Conservation (phyloP, 2,113 vertebrate genomes). For the Enhydra lutris region DNA sequence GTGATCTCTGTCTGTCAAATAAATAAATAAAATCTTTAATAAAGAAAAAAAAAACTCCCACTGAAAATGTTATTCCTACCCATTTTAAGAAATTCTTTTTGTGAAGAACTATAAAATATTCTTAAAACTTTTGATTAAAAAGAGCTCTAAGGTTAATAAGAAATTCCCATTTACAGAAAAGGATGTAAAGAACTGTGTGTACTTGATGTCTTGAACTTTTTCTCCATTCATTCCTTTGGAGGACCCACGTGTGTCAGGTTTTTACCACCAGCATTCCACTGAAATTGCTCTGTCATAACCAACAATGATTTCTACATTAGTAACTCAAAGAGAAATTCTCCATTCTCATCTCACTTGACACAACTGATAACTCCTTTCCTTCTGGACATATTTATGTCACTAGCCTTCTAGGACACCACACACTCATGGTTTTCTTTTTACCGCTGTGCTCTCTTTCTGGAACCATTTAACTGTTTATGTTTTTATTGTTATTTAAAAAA, state of each 20-base stretch:
- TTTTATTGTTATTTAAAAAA: not conserved
- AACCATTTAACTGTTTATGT: not conserved
- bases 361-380: too few species aligned
- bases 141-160: not conserved
- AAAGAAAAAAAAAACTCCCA: conserved; percentile 15
- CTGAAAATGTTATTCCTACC: not conserved
- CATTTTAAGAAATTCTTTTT: conserved; percentile 21
- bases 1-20: too few species aligned
- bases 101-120: not conserved
- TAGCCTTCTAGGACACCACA: fast-evolving
- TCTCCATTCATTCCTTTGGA: not conserved
- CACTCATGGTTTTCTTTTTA: not conserved
- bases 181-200: not conserved
- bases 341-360: not conserved
- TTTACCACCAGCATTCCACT: not conserved
- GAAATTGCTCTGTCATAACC: not conserved
- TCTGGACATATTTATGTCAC: not conserved
- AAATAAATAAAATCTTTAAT: too few species aligned
- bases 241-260: not conserved
- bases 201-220: not conserved
- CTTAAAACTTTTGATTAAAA: not conserved
- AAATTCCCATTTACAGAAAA: not conserved
- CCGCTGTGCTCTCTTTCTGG: not conserved
- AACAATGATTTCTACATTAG: not conserved
- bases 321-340: not conserved